A percentile compares a stretch with the other conserved stretches of the same genome.
These are phyloP conservation scores for Fabriciana adippe DNA, from an alignment of 2,888 invertebrate species.

Conservation along the genomic window DNA sequence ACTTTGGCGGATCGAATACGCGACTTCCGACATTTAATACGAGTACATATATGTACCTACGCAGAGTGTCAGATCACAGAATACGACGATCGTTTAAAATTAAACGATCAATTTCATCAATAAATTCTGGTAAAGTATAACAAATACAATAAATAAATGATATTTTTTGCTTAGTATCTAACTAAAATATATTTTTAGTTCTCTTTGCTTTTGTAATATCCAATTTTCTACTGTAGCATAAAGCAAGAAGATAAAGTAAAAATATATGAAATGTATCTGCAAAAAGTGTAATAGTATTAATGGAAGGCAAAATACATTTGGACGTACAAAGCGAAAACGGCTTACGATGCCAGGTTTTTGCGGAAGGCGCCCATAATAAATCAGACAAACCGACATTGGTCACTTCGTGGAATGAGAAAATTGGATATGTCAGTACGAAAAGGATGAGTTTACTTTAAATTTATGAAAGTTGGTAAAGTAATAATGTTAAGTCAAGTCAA, in stretches of 20 bases:
- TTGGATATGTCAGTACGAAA: constrained; percentile 30
- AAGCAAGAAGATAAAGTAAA: constrained; percentile 16
- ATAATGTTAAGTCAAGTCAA: not conserved
- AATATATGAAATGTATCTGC: constrained; percentile 36
- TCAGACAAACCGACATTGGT: constrained; percentile 55
- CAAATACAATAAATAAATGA: no score
- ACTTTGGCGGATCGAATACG: no score
- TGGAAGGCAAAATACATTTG: constrained; percentile 49
- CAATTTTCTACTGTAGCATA: not conserved
- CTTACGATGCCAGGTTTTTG: constrained; percentile 61
- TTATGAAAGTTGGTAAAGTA: constrained; percentile 1
- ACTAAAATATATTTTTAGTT: no score
- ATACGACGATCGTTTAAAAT: no score
- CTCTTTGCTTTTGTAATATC: not conserved
- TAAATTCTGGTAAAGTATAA: no score
- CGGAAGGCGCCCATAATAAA: constrained; percentile 57
- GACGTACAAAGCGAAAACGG: constrained; percentile 52
- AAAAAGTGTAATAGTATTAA: constrained; percentile 50
- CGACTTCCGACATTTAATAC: no score
- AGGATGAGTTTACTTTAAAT: constrained; percentile 4
- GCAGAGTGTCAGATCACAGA: no score
- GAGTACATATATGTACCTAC: no score
- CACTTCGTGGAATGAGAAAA: constrained; percentile 39
- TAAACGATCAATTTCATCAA: no score
- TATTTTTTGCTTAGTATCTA: no score